Conservation (phyloP, 1,140 invertebrate species). For the Archivesica marissinica region DNA sequence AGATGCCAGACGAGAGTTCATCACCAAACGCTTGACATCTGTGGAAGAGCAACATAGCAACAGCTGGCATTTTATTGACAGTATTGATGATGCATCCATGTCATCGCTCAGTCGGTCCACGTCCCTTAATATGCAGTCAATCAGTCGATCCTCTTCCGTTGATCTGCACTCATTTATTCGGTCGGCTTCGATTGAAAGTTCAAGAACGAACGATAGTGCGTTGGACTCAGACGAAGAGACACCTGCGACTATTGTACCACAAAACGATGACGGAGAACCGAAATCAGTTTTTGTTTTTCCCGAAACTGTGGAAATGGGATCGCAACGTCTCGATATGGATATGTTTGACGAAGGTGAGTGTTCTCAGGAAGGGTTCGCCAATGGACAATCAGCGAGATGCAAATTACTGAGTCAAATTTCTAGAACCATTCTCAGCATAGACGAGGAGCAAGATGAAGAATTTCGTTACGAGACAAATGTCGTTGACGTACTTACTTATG, state of each 20-base stretch:
- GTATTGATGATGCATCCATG: background rate
- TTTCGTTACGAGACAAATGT: background rate
- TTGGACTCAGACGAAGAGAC: background rate
- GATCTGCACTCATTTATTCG: background rate
- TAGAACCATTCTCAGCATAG: background rate
- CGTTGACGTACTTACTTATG: conserved; percentile 15
- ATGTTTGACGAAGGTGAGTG: background rate
- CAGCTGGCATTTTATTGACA: conserved; percentile 14
- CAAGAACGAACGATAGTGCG: background rate
- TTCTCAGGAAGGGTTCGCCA: background rate
- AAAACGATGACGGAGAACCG: background rate
- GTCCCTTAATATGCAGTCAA: background rate
- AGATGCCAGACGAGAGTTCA: background rate
- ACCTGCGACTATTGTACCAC: background rate
- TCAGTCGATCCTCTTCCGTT: background rate
- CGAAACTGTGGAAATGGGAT: conserved; percentile 25
- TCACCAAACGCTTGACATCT: conserved; percentile 8
- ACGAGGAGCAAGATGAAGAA: background rate
- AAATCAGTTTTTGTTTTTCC: background rate
- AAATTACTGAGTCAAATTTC: conserved; percentile 24
- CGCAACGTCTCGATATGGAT: background rate
- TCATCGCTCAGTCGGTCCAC: background rate
- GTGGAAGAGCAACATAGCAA: background rate
- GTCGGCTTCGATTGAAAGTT: background rate
- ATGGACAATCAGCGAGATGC: background rate